These are phyloP conservation scores for Glossophaga mutica DNA, from an alignment of 2,797 vertebrate species.

Conservation along the genomic window DNA sequence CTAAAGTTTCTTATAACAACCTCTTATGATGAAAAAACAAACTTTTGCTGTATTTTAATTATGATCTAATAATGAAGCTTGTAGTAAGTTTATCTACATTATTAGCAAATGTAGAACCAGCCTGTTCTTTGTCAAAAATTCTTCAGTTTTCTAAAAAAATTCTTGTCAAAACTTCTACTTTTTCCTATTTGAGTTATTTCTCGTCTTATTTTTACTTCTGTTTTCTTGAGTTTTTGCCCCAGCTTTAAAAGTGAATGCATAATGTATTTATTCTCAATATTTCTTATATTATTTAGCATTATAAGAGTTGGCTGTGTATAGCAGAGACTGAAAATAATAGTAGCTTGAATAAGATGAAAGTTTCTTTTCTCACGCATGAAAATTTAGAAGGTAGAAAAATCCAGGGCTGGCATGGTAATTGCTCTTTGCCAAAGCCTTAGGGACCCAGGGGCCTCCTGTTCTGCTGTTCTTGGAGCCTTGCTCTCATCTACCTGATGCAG, in stretches of 20 bases:
- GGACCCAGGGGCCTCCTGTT: background rate
- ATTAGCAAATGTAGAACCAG: slow-evolving; percentile 23
- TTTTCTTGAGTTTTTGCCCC: slow-evolving; percentile 2
- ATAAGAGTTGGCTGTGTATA: background rate
- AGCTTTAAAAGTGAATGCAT: slow-evolving; percentile 27
- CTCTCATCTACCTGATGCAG: background rate
- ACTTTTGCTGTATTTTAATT: slow-evolving; percentile 53
- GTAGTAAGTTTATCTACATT: slow-evolving; percentile 9
- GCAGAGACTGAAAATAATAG: background rate
- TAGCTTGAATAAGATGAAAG: slow-evolving; percentile 5
- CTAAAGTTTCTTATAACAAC: slow-evolving; percentile 40
- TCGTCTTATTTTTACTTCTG: slow-evolving; percentile 3
- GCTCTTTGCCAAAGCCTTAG: background rate
- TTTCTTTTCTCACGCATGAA: slow-evolving; percentile 8
- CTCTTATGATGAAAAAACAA: slow-evolving; percentile 43
- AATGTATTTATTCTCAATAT: slow-evolving; percentile 35
- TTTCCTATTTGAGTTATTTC: slow-evolving; percentile 10
- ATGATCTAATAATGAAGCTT: slow-evolving; percentile 18
- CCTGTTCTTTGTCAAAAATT: slow-evolving; percentile 42
- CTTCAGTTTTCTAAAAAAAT: slow-evolving; percentile 31
- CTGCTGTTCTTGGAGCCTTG: background rate
- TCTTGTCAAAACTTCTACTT: background rate
- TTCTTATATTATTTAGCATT: background rate
- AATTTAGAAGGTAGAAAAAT: background rate
- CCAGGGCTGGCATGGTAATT: background rate